phyloP scores from a whole-genome alignment of 2,888 invertebrate genomes.

The Tribolium freemani region DNA sequence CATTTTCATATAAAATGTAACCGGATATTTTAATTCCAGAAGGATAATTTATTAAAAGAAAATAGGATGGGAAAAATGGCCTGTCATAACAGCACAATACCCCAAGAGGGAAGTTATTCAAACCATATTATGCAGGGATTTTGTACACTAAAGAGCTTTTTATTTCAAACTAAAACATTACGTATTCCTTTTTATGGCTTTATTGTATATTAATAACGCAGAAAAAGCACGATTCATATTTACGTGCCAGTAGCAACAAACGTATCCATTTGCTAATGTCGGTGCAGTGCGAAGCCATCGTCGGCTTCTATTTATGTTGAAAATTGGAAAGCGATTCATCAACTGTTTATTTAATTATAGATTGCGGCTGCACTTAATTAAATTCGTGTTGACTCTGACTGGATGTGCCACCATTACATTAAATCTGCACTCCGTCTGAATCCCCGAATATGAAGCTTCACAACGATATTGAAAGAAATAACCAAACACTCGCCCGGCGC shows the following conservation, averaged over 20 bases:
- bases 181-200: slow-evolving; percentile 5
- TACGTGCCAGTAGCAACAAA: not conserved
- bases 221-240: not conserved
- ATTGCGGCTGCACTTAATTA: slow-evolving; percentile 50
- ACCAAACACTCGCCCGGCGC: slow-evolving; percentile 16
- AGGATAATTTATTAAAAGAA: slow-evolving; percentile 41
- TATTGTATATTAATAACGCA: not conserved
- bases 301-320: slow-evolving; percentile 25
- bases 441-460: not conserved
- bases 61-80: slow-evolving; percentile 39
- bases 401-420: slow-evolving; percentile 49
- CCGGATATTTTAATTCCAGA: slow-evolving; percentile 38
- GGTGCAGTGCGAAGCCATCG: not conserved
- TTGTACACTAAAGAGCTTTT: slow-evolving; percentile 38
- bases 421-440: slow-evolving; percentile 20
- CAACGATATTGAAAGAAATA: not conserved
- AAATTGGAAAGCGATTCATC: slow-evolving; percentile 47
- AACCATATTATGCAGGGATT: slow-evolving; percentile 39
- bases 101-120: slow-evolving; percentile 40
- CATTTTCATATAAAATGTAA: slow-evolving; percentile 28
- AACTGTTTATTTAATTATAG: slow-evolving; percentile 54
- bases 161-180: slow-evolving; percentile 38
- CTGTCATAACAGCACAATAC: slow-evolving; percentile 41
- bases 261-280: not conserved
- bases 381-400: slow-evolving; percentile 50